Conservation (phyloP, 2,797 vertebrate genomes). For the Darevskia nairensis region DNA sequence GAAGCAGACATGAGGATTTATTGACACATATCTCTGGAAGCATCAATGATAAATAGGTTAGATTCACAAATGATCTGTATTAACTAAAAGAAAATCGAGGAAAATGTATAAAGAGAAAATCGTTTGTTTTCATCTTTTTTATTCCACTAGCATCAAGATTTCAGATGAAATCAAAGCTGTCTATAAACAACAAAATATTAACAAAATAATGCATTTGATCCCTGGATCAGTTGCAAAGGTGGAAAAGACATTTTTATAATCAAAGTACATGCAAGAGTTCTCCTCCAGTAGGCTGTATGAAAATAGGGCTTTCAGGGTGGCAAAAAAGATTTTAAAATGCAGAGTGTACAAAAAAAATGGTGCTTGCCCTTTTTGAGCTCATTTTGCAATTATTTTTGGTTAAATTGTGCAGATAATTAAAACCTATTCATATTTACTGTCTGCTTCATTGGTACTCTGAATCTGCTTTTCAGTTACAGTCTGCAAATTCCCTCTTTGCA, state of each 20-base stretch:
- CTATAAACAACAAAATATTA: not conserved
- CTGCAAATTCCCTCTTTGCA: slow-evolving; percentile 79
- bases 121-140: not conserved
- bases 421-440: slow-evolving; percentile 81
- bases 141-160: not conserved
- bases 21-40: not conserved
- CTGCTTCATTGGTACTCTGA: slow-evolving; percentile 79
- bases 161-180: not conserved
- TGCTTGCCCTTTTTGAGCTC: slow-evolving; percentile 59
- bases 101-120: not conserved
- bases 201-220: not conserved
- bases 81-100: not conserved
- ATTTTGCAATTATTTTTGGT: slow-evolving; percentile 77
- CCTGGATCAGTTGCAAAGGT: not conserved
- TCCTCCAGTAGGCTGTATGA: not conserved
- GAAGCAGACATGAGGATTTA: not conserved
- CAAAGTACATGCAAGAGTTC: not conserved
- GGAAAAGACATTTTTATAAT: not conserved
- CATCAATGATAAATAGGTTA: not conserved
- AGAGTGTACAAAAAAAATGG: slow-evolving; percentile 14
- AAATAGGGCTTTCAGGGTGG: fast-evolving
- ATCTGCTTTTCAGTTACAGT: slow-evolving; percentile 81
- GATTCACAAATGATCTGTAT: not conserved
- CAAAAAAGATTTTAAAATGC: fast-evolving
- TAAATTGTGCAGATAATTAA: slow-evolving; percentile 82